These are phyloP conservation scores for Manis crassicaudata DNA, from an alignment of 2,797 vertebrate genomes.

Conservation along the genomic window DNA sequence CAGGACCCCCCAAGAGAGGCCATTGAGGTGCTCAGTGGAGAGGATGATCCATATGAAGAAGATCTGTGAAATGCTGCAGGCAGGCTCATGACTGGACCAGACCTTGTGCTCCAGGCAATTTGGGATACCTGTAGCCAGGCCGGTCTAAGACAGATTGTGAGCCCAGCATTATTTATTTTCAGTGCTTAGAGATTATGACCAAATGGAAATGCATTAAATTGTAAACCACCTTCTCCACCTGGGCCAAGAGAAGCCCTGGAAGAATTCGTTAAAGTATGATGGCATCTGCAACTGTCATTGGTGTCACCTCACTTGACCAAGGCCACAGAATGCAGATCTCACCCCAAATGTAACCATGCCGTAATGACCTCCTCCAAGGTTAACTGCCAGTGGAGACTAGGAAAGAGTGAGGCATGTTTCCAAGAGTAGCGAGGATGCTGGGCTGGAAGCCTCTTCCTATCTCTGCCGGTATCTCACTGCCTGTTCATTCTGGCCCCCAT, in stretches of 20 bases:
- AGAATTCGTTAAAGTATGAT: constrained; percentile 56
- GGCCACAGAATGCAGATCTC: constrained; percentile 30
- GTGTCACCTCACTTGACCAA: neutral
- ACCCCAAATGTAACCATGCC: neutral
- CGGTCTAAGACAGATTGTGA: neutral
- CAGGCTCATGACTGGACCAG: neutral
- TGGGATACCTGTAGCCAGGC: neutral
- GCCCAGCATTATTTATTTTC: neutral
- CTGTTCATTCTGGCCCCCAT: neutral
- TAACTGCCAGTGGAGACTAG: neutral
- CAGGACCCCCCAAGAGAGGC: neutral
- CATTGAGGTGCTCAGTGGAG: neutral
- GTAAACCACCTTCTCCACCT: neutral
- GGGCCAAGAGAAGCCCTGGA: constrained; percentile 27
- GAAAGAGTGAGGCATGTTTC: constrained; percentile 33
- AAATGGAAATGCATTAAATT: constrained; percentile 59
- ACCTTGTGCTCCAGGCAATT: neutral
- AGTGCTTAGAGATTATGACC: neutral
- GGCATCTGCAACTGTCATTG: constrained; percentile 16
- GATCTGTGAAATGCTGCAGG: neutral
- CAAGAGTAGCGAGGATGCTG: neutral
- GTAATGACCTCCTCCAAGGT: constrained; percentile 62
- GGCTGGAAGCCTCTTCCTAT: neutral
- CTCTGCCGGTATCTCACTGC: neutral
- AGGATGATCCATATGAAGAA: neutral